phyloP scores from a whole-genome alignment of 64 coral and sea anemone species.

The Anthopleura sola region DNA sequence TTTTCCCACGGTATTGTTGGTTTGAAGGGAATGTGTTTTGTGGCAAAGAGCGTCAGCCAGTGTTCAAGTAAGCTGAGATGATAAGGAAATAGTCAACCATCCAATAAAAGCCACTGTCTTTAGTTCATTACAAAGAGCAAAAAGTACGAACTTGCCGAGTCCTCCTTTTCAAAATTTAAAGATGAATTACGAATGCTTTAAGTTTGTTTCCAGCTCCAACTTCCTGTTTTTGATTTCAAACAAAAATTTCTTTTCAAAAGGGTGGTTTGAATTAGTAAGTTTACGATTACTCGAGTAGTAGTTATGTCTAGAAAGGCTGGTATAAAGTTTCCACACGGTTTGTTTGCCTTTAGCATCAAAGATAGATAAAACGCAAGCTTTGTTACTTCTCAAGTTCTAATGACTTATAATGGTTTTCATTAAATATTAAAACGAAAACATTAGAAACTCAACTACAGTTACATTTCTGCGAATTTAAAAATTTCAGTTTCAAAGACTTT shows the following conservation, averaged over 20 bases:
- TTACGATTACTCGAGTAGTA: not conserved
- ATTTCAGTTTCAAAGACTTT: not conserved
- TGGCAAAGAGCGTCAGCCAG: conserved; percentile 10
- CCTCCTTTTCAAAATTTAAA: not conserved
- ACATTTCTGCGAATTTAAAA: not conserved
- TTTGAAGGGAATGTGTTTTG: conserved; percentile 10
- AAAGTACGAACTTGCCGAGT: not conserved
- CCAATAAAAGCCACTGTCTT: not conserved
- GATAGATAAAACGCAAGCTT: conserved; percentile 5
- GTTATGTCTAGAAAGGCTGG: not conserved
- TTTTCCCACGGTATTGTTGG: conserved; percentile 35
- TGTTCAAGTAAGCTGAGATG: not conserved
- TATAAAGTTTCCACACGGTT: not conserved
- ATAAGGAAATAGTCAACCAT: not conserved
- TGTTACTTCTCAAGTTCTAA: not conserved
- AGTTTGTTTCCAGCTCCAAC: not conserved
- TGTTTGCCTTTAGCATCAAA: not conserved
- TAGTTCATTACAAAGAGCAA: not conserved
- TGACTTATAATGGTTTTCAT: not conserved
- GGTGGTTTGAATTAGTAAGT: not conserved
- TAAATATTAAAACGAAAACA: not conserved
- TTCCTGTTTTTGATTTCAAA: not conserved
- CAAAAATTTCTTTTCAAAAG: not conserved
- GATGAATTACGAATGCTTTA: not conserved
- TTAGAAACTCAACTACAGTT: not conserved